phyloP scores from a whole-genome alignment of 2,888 invertebrate species.

The Lepeophtheirus nordmannii region DNA sequence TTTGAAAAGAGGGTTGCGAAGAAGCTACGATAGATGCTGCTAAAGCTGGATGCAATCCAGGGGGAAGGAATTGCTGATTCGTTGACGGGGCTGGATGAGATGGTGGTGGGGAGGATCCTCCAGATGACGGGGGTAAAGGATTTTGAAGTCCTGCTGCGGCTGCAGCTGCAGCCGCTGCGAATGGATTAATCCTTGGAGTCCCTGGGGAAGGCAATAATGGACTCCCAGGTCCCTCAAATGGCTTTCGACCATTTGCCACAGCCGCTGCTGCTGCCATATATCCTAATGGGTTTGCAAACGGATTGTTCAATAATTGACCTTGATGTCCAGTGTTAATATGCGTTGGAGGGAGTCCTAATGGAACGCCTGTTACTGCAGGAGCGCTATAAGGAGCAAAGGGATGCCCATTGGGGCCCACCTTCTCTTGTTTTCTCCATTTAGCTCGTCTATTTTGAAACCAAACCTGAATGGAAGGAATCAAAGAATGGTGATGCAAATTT shows the following conservation, averaged over 20 bases:
- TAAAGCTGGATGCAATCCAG: slow-evolving; percentile 43
- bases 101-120: slow-evolving; percentile 20
- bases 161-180: slow-evolving; percentile 50
- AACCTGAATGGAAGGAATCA: slow-evolving; percentile 25
- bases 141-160: slow-evolving; percentile 33
- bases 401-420: slow-evolving; percentile 28
- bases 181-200: slow-evolving; percentile 45
- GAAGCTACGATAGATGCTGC: slow-evolving; percentile 60
- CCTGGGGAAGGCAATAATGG: slow-evolving; percentile 16
- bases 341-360: slow-evolving; percentile 25
- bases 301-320: slow-evolving; percentile 11
- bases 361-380: slow-evolving; percentile 22
- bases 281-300: slow-evolving; percentile 12
- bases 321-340: not conserved
- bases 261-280: slow-evolving; percentile 18
- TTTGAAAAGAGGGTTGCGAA: slow-evolving; percentile 65
- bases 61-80: slow-evolving; percentile 57
- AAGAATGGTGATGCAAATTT: not conserved
- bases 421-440: slow-evolving; percentile 29
- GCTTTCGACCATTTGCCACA: slow-evolving; percentile 7
- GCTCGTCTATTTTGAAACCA: slow-evolving; percentile 29
- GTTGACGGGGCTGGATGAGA: slow-evolving; percentile 58
- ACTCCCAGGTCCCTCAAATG: slow-evolving; percentile 24
- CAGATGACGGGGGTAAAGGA: slow-evolving; percentile 8
- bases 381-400: slow-evolving; percentile 27